A percentile compares a stretch with the other conserved stretches of the same genome.
Evolutionary conservation across 2,888 invertebrate species (phyloP).

Genomic region (Fragum whitleyi): DNA sequence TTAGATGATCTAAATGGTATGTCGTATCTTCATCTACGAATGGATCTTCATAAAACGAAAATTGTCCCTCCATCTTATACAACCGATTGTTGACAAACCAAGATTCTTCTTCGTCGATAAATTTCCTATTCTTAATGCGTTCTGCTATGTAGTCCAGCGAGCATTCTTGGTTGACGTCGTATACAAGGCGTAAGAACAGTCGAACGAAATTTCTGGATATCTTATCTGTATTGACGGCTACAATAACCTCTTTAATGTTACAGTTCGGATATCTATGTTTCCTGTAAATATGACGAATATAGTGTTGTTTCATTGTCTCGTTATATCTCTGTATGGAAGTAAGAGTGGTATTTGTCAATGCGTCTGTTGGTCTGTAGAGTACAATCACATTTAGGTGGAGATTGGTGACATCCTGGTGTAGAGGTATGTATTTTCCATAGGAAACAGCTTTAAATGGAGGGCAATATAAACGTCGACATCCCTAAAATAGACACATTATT

Average conservation of each 20-base stretch:
- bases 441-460: not conserved
- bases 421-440: not conserved
- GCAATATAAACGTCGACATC: not conserved
- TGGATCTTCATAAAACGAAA: not conserved
- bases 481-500: not conserved
- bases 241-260: not conserved
- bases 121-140: not conserved
- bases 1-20: not conserved
- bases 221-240: not conserved
- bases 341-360: not conserved
- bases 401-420: not conserved
- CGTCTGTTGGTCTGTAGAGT: not conserved
- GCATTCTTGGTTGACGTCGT: not conserved
- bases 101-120: not conserved
- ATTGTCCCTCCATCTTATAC: not conserved
- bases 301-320: not conserved
- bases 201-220: not conserved
- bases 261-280: not conserved
- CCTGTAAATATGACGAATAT: not conserved
- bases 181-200: not conserved
- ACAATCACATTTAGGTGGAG: not conserved
- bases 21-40: not conserved
- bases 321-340: not conserved
- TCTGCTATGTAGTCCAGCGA: not conserved
- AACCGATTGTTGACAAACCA: not conserved